Base-by-base conservation (phyloP, 2,113 vertebrate genomes). In the Atractosteus spatula region DNA sequence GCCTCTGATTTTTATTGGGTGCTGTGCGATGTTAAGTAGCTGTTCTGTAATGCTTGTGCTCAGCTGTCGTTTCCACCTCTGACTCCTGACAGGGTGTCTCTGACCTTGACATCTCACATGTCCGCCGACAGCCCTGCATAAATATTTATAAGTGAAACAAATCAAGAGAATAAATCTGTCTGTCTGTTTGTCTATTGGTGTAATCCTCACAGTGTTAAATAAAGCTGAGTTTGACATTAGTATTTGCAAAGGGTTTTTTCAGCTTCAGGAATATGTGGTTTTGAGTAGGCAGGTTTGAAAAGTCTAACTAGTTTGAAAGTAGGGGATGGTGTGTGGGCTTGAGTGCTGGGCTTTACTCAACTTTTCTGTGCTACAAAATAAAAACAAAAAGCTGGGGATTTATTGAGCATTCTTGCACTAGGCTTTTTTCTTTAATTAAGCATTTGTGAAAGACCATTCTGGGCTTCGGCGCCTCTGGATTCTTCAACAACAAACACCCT, bases 1-100 rank as follows among this genome's bases (percentile, higher is more conserved):
- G 71, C 76, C 57, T 29, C 71, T 44, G 17, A 69, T 76, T 82
- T 90, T 88, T 87, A 90, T 84, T 81, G 78, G 71, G 81, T 86
- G 85, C 68, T 5, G 73, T 66, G 74, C 59, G 67, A 65, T 66
- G 65, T 79, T 76, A 83, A 89, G 79, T 77, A 85, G 76, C 81
- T 87, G 87, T 80, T 71, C 73, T 76, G 80, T 81, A 84, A 87
- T 71, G 71, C 71, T 81, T 72, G 65, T 76, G 77, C 74, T 70
- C 63, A 66, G 59, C 47, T 51, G 47, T 51, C 62, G 29, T 43
- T 7, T 14, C 7, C 67, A 54, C 71, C n/a, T 4, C 77, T 68
- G 76, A 71, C 77, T 76, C 71, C 75, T 81, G 83, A 87, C 74
- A 77, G 81, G 83, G 77, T 77, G 79, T 77, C 29, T 0, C 11